Conservation (phyloP, 2,888 invertebrate species). For the Drosophila neonasuta region DNA sequence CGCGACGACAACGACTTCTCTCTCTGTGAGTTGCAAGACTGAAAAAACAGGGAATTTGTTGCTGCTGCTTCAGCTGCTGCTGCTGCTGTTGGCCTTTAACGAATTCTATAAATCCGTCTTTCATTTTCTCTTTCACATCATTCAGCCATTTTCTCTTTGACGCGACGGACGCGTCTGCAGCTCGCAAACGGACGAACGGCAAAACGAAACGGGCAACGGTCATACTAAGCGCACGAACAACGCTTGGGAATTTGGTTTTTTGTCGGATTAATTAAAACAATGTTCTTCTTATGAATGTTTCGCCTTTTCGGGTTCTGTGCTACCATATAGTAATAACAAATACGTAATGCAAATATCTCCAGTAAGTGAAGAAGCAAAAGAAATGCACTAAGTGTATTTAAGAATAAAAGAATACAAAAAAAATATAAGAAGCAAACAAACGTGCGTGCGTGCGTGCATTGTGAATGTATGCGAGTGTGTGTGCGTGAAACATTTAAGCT, state of each 20-base stretch:
- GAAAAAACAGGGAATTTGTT: conserved; percentile 60
- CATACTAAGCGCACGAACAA: conserved; percentile 52
- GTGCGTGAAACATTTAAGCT: conserved; percentile 70
- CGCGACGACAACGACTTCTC: conserved; percentile 29
- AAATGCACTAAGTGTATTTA: conserved; percentile 46
- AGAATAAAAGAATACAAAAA: conserved; percentile 19
- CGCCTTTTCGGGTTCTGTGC: conserved; percentile 35
- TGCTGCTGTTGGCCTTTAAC: conserved; percentile 34
- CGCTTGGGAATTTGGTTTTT: conserved; percentile 58
- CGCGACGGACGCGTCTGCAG: conserved; percentile 79
- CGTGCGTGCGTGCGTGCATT: conserved; percentile 50
- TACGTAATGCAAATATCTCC: conserved; percentile 39
- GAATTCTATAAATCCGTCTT: conserved; percentile 64
- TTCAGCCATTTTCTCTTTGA: conserved; percentile 80
- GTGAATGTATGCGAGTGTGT: conserved; percentile 25
- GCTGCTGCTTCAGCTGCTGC: conserved; percentile 39
- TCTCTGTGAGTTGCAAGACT: conserved; percentile 39
- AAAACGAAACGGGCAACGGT: conserved; percentile 44
- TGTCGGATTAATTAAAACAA: conserved; percentile 60
- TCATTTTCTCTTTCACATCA: conserved; percentile 62
- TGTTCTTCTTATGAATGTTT: conserved; percentile 35
- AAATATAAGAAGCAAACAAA: conserved; percentile 41
- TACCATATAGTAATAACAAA: conserved; percentile 20
- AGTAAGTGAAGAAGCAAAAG: conserved; percentile 32
- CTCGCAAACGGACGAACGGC: conserved; percentile 63